Evolutionary conservation across 2,113 vertebrate genomes (phyloP).

Genomic region (Chionodraco myersi): DNA sequence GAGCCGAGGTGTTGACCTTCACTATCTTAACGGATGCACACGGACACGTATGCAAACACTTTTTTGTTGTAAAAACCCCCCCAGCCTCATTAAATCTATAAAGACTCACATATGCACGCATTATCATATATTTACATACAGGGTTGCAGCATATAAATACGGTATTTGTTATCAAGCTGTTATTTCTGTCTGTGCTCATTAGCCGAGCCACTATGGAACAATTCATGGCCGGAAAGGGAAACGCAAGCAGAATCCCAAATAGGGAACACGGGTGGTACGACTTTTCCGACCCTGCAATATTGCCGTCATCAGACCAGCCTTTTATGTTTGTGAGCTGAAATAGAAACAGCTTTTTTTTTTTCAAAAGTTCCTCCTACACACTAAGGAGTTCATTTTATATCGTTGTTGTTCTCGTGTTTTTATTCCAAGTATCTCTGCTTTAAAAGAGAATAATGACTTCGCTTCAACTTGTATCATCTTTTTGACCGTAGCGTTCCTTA

Average conservation of each 20-base stretch:
- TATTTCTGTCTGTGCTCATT: conserved; percentile 56
- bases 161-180: conserved; percentile 41
- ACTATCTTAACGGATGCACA: not conserved
- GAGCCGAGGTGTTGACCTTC: conserved; percentile 19
- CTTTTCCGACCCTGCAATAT: conserved; percentile 60
- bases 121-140: conserved; percentile 70
- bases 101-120: conserved; percentile 8
- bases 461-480: conserved; percentile 8
- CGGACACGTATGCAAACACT: not conserved
- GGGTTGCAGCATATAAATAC: conserved; percentile 8
- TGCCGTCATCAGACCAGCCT: conserved; percentile 51
- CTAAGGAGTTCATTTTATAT: not conserved
- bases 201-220: conserved; percentile 36
- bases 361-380: conserved; percentile 19
- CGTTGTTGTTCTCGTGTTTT: conserved; percentile 9
- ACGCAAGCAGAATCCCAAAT: conserved; percentile 28
- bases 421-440: conserved; percentile 6
- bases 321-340: conserved; percentile 56
- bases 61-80: conserved; percentile 18
- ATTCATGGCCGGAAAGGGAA: conserved; percentile 40
- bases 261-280: conserved; percentile 25
- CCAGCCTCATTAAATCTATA: conserved; percentile 57
- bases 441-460: conserved; percentile 29
- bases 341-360: conserved; percentile 29
- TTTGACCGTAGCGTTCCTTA: conserved; percentile 1